These are phyloP conservation scores for Heliconius ethilla DNA, from an alignment of 2,888 invertebrate species.

Conservation along the genomic window DNA sequence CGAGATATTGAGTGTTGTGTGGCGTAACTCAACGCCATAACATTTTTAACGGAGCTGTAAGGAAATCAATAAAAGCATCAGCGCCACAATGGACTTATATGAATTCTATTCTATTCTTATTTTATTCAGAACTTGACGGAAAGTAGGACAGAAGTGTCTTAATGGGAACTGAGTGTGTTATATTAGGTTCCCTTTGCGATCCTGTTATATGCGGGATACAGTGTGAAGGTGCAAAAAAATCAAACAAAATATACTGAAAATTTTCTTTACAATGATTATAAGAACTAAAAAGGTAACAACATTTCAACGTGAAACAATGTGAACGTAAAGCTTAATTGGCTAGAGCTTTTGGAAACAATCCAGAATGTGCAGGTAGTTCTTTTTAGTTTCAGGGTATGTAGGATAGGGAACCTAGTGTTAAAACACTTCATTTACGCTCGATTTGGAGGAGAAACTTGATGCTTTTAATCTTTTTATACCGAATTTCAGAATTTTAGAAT, in stretches of 20 bases:
- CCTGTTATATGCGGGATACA: no score
- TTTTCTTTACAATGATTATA: neutral
- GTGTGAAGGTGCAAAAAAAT: no score
- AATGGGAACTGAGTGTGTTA: no score
- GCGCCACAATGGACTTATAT: no score
- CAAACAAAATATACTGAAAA: neutral
- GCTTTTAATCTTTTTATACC: no score
- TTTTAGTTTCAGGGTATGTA: neutral
- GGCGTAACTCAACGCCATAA: neutral
- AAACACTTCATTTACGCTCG: neutral
- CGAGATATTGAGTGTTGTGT: neutral
- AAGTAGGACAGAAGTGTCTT: no score
- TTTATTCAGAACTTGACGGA: no score
- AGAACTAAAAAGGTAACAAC: slow-evolving; percentile 1
- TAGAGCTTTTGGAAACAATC: slow-evolving; percentile 3
- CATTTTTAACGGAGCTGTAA: neutral
- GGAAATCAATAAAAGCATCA: neutral
- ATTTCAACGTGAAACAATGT: slow-evolving; percentile 8
- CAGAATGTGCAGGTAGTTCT: neutral
- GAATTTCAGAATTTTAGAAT: no score
- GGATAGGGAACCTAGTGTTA: neutral
- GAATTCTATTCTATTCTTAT: no score
- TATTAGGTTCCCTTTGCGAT: no score
- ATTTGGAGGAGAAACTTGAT: no score
- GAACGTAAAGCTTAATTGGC: slow-evolving; percentile 14